Evolutionary conservation across 2,888 invertebrate species (phyloP).

Genomic region (Leptinotarsa tumamoca): DNA sequence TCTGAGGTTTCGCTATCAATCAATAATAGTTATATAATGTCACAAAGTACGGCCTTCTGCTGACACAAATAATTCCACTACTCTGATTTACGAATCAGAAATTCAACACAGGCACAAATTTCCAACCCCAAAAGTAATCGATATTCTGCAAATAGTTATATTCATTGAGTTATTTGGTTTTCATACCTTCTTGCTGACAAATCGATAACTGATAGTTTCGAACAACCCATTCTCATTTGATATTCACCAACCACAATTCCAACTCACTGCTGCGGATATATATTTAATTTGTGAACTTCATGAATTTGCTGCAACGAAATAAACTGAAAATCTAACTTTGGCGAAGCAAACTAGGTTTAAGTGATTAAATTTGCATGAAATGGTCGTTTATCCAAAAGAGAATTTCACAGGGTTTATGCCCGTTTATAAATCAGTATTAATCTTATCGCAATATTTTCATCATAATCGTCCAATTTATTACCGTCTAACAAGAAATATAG

Average conservation of each 20-base stretch:
- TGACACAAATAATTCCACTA: no score
- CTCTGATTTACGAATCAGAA: no score
- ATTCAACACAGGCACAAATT: not conserved
- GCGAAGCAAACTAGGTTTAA: constrained; percentile 49
- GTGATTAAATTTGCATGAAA: constrained; percentile 59
- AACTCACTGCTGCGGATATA: constrained; percentile 15
- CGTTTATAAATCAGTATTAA: constrained; percentile 55
- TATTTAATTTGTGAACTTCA: constrained; percentile 22
- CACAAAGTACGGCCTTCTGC: no score
- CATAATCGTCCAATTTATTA: constrained; percentile 47
- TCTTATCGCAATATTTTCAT: constrained; percentile 55
- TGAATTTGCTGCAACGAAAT: constrained; percentile 34
- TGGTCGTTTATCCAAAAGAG: constrained; percentile 54
- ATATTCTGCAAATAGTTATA: not conserved
- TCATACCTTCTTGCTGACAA: not conserved
- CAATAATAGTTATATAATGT: no score
- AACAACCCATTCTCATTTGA: not conserved
- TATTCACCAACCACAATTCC: not conserved
- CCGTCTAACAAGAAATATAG: constrained; percentile 32
- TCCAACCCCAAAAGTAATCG: not conserved
- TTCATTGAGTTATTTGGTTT: no score
- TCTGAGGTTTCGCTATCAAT: no score
- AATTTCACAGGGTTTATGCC: constrained; percentile 52
- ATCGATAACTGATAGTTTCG: constrained; percentile 1
- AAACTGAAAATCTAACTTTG: constrained; percentile 49